Percentiles rank a stretch among this genome's conserved stretches.
Conservation (phyloP, 1,140 invertebrate genomes). For the Caenorhabditis brenneri region DNA sequence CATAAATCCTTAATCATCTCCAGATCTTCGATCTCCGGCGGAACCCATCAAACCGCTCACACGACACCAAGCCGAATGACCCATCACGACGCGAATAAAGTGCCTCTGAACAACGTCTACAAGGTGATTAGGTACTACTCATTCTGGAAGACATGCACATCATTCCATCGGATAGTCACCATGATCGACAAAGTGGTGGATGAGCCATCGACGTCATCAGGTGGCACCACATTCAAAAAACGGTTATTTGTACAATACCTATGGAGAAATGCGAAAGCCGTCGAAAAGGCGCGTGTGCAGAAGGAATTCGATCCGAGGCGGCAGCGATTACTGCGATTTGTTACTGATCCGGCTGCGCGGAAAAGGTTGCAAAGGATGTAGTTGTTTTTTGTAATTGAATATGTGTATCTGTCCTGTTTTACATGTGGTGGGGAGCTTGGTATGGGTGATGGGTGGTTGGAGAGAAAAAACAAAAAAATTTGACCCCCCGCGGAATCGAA, state of each 20-base stretch:
- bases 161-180: constrained; percentile 70
- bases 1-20: background rate
- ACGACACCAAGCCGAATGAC: constrained; percentile 6
- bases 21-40: constrained; percentile 27
- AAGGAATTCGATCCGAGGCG: constrained; percentile 69
- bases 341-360: constrained; percentile 62
- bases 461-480: too few species aligned
- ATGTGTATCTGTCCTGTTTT: too few species aligned
- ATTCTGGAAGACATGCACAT: constrained; percentile 71
- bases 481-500: too few species aligned
- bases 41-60: constrained; percentile 18
- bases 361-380: constrained; percentile 54
- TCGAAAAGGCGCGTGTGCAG: constrained; percentile 68
- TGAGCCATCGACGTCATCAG: constrained; percentile 24
- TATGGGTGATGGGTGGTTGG: too few species aligned
- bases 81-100: constrained; percentile 29
- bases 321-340: constrained; percentile 66
- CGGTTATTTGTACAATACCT: constrained; percentile 68
- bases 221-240: constrained; percentile 60
- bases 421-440: too few species aligned
- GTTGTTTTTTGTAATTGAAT: background rate
- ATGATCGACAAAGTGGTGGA: constrained; percentile 69
- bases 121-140: constrained; percentile 70
- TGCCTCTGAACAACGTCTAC: constrained; percentile 37
- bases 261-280: constrained; percentile 66